Evolutionary conservation across 1,140 invertebrate species (phyloP).

Genomic region (Druon quercuslanigerum): DNA sequence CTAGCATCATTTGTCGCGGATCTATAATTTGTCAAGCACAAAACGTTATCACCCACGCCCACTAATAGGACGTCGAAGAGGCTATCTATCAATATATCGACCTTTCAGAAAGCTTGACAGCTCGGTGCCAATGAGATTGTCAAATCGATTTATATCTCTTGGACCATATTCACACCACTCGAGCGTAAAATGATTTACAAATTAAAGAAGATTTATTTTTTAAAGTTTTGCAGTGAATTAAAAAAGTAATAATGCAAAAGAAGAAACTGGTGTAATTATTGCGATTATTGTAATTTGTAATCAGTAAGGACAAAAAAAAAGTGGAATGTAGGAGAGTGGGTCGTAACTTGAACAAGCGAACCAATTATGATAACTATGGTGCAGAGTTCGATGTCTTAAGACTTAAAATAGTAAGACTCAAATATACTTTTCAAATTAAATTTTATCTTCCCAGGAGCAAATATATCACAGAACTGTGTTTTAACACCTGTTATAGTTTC

Average conservation of each 20-base stretch:
- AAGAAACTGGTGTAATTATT: background rate
- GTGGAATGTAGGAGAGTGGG: conserved; percentile 24
- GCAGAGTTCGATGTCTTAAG: conserved; percentile 28
- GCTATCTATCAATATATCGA: conserved; percentile 22
- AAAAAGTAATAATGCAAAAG: background rate
- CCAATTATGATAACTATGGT: conserved; percentile 25
- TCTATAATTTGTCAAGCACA: conserved; percentile 21
- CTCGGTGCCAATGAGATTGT: conserved; percentile 4
- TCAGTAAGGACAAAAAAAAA: conserved; percentile 1
- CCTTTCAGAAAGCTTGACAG: conserved; percentile 23
- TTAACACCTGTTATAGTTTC: background rate
- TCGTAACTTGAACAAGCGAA: conserved; percentile 29
- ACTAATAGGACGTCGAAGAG: conserved; percentile 6
- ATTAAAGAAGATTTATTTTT: background rate
- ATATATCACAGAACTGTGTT: too few species aligned
- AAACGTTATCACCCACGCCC: conserved; percentile 8
- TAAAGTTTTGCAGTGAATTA: background rate
- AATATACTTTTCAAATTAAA: too few species aligned
- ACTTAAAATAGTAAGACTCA: too few species aligned
- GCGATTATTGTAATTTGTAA: conserved; percentile 10
- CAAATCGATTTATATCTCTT: conserved; percentile 1
- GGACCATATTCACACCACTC: background rate
- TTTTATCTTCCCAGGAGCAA: too few species aligned
- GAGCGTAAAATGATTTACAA: background rate
- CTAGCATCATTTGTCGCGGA: conserved; percentile 4